phyloP scores from a whole-genome alignment of 2,113 vertebrate genomes.

The Uria aalge region DNA sequence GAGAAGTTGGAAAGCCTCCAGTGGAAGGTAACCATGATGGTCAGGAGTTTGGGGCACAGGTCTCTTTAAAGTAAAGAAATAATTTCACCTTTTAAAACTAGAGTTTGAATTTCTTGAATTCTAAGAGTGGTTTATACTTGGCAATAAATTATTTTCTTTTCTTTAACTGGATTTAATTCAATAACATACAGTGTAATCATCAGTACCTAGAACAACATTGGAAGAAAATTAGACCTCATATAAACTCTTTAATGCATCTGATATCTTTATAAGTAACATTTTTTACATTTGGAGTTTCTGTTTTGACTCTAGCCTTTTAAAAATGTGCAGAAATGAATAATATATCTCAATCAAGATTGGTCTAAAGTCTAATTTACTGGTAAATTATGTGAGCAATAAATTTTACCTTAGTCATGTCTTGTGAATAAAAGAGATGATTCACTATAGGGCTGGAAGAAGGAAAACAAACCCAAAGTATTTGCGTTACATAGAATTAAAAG shows the following conservation, averaged over 20 bases:
- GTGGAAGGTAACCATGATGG: background rate
- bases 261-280: background rate
- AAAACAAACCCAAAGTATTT: constrained; percentile 37
- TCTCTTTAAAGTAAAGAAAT: background rate
- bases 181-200: background rate
- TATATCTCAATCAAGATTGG: background rate
- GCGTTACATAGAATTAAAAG: constrained; percentile 31
- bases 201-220: background rate
- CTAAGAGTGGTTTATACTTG: background rate
- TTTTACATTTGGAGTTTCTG: background rate
- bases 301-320: background rate
- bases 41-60: background rate
- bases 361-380: background rate
- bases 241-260: background rate
- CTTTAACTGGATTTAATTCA: background rate
- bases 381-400: background rate
- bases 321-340: background rate
- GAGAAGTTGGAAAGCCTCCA: background rate
- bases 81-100: background rate
- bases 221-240: background rate
- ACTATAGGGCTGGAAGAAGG: constrained; percentile 1
- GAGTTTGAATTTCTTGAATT: background rate
- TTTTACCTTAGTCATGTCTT: background rate
- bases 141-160: background rate
- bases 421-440: constrained; percentile 75